Conservation (phyloP, 2,113 vertebrate species). For the Syngnathoides biaculeatus region DNA sequence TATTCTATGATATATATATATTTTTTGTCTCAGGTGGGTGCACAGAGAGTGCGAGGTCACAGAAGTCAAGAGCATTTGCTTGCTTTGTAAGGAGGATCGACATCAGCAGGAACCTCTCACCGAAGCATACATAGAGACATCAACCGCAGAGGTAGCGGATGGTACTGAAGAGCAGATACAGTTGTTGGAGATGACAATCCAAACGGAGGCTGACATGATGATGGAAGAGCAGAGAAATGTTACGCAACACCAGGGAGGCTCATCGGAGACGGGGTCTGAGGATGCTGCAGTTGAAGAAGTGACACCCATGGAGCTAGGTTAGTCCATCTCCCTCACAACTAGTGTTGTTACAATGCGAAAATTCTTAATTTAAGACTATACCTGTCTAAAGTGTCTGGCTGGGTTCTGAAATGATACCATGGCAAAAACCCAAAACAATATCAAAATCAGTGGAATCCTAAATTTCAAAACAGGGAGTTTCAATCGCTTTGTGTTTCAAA, state of each 20-base stretch:
- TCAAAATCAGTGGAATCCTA: too few species aligned
- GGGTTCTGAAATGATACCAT: too few species aligned
- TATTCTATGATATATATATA: slow-evolving; percentile 1
- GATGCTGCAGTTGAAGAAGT: slow-evolving; percentile 41
- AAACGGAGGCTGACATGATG: slow-evolving; percentile 39
- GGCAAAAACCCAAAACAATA: too few species aligned
- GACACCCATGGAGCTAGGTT: slow-evolving; percentile 67
- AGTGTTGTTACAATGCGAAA: not conserved
- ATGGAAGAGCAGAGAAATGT: slow-evolving; percentile 28
- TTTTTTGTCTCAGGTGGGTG: slow-evolving; percentile 59
- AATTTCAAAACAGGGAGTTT: too few species aligned
- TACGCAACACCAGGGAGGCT: slow-evolving; percentile 20
- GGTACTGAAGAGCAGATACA: slow-evolving; percentile 30
- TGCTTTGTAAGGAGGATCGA: slow-evolving; percentile 63
- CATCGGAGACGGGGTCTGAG: slow-evolving; percentile 10
- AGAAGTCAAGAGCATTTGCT: slow-evolving; percentile 65
- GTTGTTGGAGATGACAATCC: slow-evolving; percentile 46
- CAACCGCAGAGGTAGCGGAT: slow-evolving; percentile 37
- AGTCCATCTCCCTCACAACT: slow-evolving; percentile 4
- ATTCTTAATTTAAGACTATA: not conserved
- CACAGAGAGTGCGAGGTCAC: slow-evolving; percentile 68
- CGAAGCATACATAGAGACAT: slow-evolving; percentile 27
- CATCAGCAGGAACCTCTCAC: slow-evolving; percentile 34
- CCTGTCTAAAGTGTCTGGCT: not conserved
- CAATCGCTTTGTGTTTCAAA: too few species aligned